phyloP scores from a whole-genome alignment of 2,797 vertebrate species.

The Thripadectes ignobilis region DNA sequence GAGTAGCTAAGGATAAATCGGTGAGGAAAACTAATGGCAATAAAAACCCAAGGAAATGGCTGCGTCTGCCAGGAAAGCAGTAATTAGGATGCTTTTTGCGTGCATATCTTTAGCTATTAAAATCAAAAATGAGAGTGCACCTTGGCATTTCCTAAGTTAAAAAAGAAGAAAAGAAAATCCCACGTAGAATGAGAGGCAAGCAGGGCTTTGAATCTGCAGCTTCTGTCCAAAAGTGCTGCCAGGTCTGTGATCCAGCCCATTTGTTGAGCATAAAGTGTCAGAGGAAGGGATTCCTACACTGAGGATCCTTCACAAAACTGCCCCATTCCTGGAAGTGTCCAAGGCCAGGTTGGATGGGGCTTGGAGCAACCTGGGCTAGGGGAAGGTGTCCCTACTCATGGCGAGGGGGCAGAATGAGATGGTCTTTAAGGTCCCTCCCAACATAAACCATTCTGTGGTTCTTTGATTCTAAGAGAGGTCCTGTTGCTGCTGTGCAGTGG shows the following conservation, averaged over 20 bases:
- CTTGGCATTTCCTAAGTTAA: slow-evolving; percentile 53
- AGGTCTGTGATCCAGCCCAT: not conserved
- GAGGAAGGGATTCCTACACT: not conserved
- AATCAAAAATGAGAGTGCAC: slow-evolving; percentile 65
- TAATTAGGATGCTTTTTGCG: slow-evolving; percentile 83
- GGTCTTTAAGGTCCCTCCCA: not conserved
- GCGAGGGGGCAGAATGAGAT: not conserved
- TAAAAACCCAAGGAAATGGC: slow-evolving; percentile 79
- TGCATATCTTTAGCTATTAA: slow-evolving; percentile 78
- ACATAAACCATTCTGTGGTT: not conserved
- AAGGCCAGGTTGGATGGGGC: not conserved
- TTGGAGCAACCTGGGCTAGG: not conserved
- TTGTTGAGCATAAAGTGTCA: not conserved
- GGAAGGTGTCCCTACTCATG: not conserved
- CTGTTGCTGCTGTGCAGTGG: fast-evolving
- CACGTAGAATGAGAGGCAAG: not conserved
- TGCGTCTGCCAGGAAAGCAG: slow-evolving; percentile 78
- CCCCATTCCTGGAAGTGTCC: not conserved
- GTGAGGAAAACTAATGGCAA: slow-evolving; percentile 81
- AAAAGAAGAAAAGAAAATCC: slow-evolving; percentile 29
- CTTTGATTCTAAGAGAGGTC: not conserved
- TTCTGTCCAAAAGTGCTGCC: not conserved
- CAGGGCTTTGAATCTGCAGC: not conserved
- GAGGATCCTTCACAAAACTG: not conserved
- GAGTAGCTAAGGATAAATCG: slow-evolving; percentile 84